Percentiles rank a stretch among this genome's conserved stretches.
phyloP scores from a whole-genome alignment of 2,113 vertebrate genomes.

The Ptilonorhynchus violaceus region DNA sequence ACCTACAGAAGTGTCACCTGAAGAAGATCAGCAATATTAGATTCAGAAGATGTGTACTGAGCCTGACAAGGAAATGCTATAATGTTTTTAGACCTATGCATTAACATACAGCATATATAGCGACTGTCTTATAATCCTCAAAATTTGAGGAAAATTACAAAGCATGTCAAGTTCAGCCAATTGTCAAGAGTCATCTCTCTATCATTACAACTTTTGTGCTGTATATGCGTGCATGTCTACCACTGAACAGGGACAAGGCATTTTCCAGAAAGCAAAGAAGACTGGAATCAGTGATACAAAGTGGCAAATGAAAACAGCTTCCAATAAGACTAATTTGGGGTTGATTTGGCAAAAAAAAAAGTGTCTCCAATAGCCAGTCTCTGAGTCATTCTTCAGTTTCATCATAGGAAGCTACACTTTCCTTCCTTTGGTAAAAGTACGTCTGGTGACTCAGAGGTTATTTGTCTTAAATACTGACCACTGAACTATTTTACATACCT shows the following conservation, averaged over 20 bases:
- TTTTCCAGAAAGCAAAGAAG: not conserved
- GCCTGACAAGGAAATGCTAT: not conserved
- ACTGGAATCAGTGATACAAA: not conserved
- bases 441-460: constrained; percentile 5
- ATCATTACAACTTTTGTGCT: not conserved
- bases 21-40: not conserved
- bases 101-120: not conserved
- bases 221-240: not conserved
- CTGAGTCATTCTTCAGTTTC: constrained; percentile 15
- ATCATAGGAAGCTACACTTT: not conserved
- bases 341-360: not conserved
- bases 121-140: not conserved
- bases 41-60: not conserved
- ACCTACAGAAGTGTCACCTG: not conserved
- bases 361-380: not conserved
- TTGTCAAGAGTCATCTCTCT: not conserved
- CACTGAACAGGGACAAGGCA: not conserved
- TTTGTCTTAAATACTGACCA: not conserved
- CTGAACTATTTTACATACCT: not conserved
- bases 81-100: not conserved
- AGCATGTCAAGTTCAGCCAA: not conserved
- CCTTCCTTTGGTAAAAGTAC: constrained; percentile 11
- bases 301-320: not conserved
- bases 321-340: not conserved
- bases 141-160: not conserved